Conservation (phyloP, 2,797 vertebrate genomes). For the Orestias chungarensis region DNA sequence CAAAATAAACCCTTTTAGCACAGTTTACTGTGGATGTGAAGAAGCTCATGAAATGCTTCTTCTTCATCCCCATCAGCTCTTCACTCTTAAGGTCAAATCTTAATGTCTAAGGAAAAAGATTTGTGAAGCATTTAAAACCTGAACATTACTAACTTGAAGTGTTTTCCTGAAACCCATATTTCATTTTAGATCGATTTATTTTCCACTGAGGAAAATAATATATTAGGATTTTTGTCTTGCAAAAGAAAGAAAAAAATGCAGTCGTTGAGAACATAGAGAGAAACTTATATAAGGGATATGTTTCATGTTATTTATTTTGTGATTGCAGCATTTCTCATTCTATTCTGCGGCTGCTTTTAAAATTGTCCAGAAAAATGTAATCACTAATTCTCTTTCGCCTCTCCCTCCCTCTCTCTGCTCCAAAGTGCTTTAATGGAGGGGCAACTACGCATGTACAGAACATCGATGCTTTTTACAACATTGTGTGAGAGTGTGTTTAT, state of each 20-base stretch:
- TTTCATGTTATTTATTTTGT: conserved; percentile 36
- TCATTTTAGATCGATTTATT: background rate
- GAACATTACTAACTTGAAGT: background rate
- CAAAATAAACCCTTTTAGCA: background rate
- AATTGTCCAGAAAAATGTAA: conserved; percentile 18
- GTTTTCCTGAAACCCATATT: background rate
- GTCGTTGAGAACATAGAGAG: background rate
- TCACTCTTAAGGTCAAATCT: background rate
- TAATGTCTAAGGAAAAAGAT: background rate
- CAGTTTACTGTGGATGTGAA: background rate
- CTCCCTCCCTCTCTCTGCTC: conserved; percentile 25
- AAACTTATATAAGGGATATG: conserved; percentile 10
- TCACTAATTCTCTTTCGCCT: background rate
- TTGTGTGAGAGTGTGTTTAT: conserved; percentile 9
- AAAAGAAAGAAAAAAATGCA: background rate
- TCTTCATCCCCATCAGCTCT: background rate
- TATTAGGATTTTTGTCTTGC: background rate
- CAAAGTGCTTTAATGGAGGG: conserved; percentile 68
- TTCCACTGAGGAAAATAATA: conserved; percentile 2
- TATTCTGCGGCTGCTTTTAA: conserved; percentile 9
- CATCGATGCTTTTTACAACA: conserved; percentile 38
- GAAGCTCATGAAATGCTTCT: background rate
- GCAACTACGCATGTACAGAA: conserved; percentile 52
- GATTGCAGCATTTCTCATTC: background rate
- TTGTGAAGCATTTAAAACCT: background rate